Evolutionary conservation across 2,797 vertebrate species (phyloP), one percentile per base, ranked within the genome.

Genomic region (Ibycter americanus): DNA sequence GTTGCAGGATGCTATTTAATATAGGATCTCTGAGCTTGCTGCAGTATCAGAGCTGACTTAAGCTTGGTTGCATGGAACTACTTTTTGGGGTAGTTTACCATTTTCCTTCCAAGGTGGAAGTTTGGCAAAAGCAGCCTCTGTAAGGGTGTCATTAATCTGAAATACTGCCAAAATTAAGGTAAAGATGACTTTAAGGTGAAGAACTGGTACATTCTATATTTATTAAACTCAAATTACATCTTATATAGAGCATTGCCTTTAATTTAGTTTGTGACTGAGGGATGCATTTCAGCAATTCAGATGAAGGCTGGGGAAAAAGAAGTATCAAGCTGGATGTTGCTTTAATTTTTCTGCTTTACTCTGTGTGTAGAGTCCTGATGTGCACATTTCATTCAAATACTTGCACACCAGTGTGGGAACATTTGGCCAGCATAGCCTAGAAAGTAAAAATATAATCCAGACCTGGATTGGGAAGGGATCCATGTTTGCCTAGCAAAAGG

Each of bases 361-460:
- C 46, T 49, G 16, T 72, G 11, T 59, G 56, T 66, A 63, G 52
- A 82, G 58, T 87, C 66, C 70, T 83, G 86, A 85, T 63, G 78
- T 59, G 77, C 77, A 80, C 52, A 44, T 93, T 93, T 94, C 54
- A 73, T 91, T 95, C 63, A 71, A 87, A 83, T 66, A 80, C 15
- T 77, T 94, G 47, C 67, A 70, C 61, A 74, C 34, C 80, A 77
- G 13, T 61, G 55, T 89, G 93, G 77, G 70, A 95, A 82, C 31
- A 7, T 84, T 95, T 89, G 85, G 89, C 79, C 91, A 71, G 52
- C 44, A 20, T 54, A 83, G 44, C 40, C 58, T 89, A 87, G 84
- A 72, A 96, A 91, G 86, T 92, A 66, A 90, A 94, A 95, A 95
- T 94, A 61, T 22, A 90, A 93, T 84, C 76, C 83, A 93, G 90